Conservation (phyloP, 2,797 vertebrate genomes). For the Enteromius afrohamiltoni region DNA sequence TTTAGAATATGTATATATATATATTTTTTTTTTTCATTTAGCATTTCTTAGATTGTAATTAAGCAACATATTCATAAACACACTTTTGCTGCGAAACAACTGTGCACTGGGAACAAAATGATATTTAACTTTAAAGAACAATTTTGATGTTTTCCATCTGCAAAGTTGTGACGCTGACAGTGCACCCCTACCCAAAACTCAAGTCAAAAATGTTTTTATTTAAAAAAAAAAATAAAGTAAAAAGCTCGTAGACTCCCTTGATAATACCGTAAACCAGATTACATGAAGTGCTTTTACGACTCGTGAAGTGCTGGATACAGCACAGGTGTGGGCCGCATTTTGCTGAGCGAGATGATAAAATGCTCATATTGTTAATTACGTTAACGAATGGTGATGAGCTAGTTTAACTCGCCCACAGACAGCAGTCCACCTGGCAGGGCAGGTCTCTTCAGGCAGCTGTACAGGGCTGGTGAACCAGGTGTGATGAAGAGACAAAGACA, state of each 20-base stretch:
- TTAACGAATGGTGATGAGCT: slow-evolving; percentile 24
- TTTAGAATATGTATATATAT: background rate
- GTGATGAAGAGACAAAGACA: slow-evolving; percentile 29
- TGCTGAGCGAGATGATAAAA: slow-evolving; percentile 27
- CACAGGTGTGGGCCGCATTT: slow-evolving; percentile 7
- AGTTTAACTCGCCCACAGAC: slow-evolving; percentile 22
- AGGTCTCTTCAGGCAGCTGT: background rate
- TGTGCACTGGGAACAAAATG: background rate
- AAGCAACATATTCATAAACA: background rate
- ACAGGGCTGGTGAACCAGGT: background rate
- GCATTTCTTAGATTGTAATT: background rate
- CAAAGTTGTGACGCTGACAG: no score
- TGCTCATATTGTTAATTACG: slow-evolving; percentile 35
- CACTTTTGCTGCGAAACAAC: background rate
- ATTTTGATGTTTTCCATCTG: background rate
- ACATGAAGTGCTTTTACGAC: slow-evolving; percentile 12
- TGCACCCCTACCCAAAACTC: no score
- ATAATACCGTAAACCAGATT: background rate
- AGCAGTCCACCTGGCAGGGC: slow-evolving; percentile 25
- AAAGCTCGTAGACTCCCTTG: background rate
- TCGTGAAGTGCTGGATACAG: background rate
- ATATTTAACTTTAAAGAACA: background rate
- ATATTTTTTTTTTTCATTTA: background rate
- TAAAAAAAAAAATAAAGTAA: slow-evolving; percentile 6
- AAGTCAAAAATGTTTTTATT: no score